A percentile compares a stretch with the other conserved stretches of the same genome.
Conservation (phyloP, 2,888 invertebrate genomes). For the Drosophila quinaria region DNA sequence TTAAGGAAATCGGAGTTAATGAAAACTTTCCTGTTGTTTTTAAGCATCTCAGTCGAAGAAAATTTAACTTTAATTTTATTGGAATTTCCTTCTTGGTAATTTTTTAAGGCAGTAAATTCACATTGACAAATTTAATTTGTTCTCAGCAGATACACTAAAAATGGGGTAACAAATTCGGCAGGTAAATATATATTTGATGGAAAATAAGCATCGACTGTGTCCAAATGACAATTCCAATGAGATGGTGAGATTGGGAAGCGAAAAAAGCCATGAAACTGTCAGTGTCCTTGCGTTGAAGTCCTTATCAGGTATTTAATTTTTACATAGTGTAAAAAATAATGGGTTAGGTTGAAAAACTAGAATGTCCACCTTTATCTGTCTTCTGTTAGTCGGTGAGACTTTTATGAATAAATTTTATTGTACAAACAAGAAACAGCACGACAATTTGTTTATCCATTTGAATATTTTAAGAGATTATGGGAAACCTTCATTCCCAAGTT, state of each 20-base stretch:
- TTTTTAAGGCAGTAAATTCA: conserved; percentile 33
- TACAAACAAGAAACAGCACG: conserved; percentile 24
- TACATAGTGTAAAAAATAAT: background rate
- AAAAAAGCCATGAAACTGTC: too few species aligned
- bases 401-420: conserved; percentile 18
- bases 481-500: background rate
- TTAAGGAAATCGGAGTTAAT: background rate
- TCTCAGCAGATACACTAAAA: too few species aligned
- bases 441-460: conserved; percentile 29
- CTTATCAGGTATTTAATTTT: too few species aligned
- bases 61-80: conserved; percentile 22
- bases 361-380: background rate
- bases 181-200: conserved; percentile 44
- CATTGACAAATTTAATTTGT: background rate
- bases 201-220: conserved; percentile 9
- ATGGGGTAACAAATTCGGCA: conserved; percentile 38
- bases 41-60: conserved; percentile 13
- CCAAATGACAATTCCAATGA: too few species aligned
- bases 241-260: too few species aligned
- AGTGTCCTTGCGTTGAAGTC: too few species aligned
- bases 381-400: background rate
- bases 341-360: background rate
- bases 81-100: conserved; percentile 11
- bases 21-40: conserved; percentile 7
- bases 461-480: conserved; percentile 17